Base-by-base conservation (phyloP, 2,888 invertebrate species). In the Ophion ellenae region DNA sequence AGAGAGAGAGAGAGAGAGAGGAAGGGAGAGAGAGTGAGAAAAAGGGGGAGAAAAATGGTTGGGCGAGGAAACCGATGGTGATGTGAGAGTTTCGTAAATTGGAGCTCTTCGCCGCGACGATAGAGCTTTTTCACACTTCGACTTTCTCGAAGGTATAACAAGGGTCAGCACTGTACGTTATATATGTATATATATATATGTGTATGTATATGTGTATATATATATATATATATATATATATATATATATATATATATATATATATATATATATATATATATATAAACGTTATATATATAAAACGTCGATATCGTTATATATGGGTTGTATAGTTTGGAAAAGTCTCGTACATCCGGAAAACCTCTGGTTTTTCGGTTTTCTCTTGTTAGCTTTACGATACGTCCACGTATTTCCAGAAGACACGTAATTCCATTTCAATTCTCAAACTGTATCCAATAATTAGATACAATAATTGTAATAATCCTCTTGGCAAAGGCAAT, bases 1-100 rank as follows among this genome's bases (percentile, higher is more conserved):
- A 71, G 32, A 28, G 36, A 64, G 70, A 57, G 70, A 71, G 40
- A 66, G 61, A 71, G 32, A 45, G 36, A 57, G 75, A 63, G 70
- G n/a, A n/a, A n/a, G n/a, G n/a, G n/a, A n/a, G n/a, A n/a, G n/a
- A 67, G 40, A 66, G 61, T 36, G 5, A 28, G 32, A 32, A 53
- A 64, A n/a, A 40, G 20, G 47, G 75, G 47, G 66, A 71, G 40
- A 61, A 57, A 67, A 63, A 24, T 73, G 20, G 67, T 40, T 14
- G 24, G 67, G n/a, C 67, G 63, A 78, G 71, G 63, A 79, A 69
- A 77, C 66, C 40, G 67, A 77, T 32, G 67, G 57, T 67, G 67
- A 40, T 67, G 36, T 66, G 47, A 66, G 67, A 67, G 66, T 67
- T 77, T 59, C 77, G 57, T 67, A 77, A 77, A 77, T 77, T 67